These are phyloP conservation scores for Drosophila nebulosa DNA, from an alignment of 1,140 invertebrate genomes.

Conservation along the genomic window DNA sequence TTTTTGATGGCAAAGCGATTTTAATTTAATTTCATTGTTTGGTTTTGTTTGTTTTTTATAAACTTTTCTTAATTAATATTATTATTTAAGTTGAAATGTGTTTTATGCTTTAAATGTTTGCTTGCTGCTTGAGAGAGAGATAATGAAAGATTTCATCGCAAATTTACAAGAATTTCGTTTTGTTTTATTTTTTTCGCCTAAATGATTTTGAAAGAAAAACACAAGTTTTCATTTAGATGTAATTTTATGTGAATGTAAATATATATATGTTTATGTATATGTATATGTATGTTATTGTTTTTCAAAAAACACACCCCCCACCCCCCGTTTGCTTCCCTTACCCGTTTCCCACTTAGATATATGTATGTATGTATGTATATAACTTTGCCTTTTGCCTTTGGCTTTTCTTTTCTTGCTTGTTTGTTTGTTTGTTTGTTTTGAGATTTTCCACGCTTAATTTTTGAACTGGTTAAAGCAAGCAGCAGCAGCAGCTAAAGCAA, in stretches of 20 bases:
- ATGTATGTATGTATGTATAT: background rate
- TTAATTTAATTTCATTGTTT: constrained; percentile 18
- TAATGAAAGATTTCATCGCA: constrained; percentile 22
- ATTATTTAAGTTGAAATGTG: constrained; percentile 18
- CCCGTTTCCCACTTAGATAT: background rate
- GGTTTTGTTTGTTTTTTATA: constrained; percentile 13
- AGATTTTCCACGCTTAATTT: constrained; percentile 28
- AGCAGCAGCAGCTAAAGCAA: background rate
- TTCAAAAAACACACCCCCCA: background rate
- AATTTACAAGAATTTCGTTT: constrained; percentile 42
- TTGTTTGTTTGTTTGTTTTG: constrained; percentile 30
- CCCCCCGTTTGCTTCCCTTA: background rate
- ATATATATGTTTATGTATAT: background rate
- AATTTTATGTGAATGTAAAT: background rate
- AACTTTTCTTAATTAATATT: constrained; percentile 7
- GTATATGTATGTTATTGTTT: background rate
- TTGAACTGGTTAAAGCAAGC: constrained; percentile 25
- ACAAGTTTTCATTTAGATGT: constrained; percentile 5
- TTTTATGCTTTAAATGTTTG: constrained; percentile 18
- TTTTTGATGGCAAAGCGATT: constrained; percentile 40
- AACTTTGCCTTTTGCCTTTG: constrained; percentile 1
- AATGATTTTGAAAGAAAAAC: constrained; percentile 39
- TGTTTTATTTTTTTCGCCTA: background rate
- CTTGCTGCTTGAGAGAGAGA: constrained; percentile 26
- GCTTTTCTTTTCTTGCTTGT: background rate